Base-by-base conservation (phyloP, 1,140 invertebrate genomes). In the Eriocheir sinensis region DNA sequence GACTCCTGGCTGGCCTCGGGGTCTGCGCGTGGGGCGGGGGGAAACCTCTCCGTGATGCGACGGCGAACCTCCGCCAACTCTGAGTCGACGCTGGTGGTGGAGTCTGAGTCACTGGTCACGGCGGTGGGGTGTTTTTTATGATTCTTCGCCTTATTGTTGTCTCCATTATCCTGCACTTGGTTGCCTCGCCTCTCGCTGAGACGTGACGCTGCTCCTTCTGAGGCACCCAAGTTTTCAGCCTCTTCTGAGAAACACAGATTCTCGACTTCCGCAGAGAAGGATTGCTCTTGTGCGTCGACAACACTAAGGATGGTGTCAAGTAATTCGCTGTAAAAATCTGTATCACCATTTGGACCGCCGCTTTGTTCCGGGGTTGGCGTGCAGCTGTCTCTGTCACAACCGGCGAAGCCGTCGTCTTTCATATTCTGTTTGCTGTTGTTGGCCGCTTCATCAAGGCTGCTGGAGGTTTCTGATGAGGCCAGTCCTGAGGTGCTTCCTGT, bases 291-390 rank as follows among this genome's bases (percentile, higher is more conserved):
- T 3, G 88, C 89, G 40, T 94, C 94, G 9, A 94, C 94, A 27
- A 94, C 94, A 91, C 89, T 94, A 15, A 94, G 81, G n/a, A 94
- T 94, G 44, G 94, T 94, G 41, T 94, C 94, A 36, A 94, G 34
- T 44, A 94, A 30, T 88, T 94, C 94, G 27, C 94, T 94, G 48
- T 94, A 94, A 40, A 94, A 94, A 72, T 94, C 94, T 86, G 94
- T 92, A n/a, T 94, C 94, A 21, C 83, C 88, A 30, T 44, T 79
- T 9, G 34, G 32, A 34, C 27, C 60, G 9, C 83, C 89, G 34
- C 32, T 79, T 32, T 92, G 80, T 32, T 94, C 80, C 4, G 81
- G 89, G 2, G 89, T 94, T 21, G 94, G 90, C 2, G 81, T 94
- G 30, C 48, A 53, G 36, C 80, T 60, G 30, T 94, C 88, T 30